These are phyloP conservation scores for Drosophila macrospina DNA, from an alignment of 2,888 invertebrate genomes.

Conservation along the genomic window DNA sequence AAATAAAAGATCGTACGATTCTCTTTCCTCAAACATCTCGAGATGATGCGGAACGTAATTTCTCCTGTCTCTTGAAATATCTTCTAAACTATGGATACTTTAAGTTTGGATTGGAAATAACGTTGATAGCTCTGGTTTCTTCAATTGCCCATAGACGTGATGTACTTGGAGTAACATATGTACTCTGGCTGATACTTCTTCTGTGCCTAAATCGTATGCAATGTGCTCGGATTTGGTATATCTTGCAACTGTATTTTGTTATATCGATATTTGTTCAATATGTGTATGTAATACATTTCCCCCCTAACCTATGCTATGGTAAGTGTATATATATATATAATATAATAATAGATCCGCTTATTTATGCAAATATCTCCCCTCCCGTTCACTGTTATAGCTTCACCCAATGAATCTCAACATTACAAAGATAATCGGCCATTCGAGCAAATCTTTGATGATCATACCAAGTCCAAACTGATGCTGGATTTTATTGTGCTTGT, in stretches of 20 bases:
- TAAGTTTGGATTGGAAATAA: slow-evolving; percentile 98
- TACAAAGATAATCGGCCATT: slow-evolving; percentile 66
- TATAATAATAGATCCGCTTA: too few relatives aligned
- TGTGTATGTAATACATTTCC: slow-evolving; percentile 93
- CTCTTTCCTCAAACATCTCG: slow-evolving; percentile 93
- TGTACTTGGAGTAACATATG: slow-evolving; percentile 93
- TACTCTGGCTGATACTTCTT: slow-evolving; percentile 91
- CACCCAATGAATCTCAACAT: background rate
- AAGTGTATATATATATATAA: slow-evolving; percentile 72
- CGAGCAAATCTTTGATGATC: slow-evolving; percentile 95
- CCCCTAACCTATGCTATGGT: slow-evolving; percentile 94
- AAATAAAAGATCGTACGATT: slow-evolving; percentile 86
- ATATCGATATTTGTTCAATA: slow-evolving; percentile 95
- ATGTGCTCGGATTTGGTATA: slow-evolving; percentile 91
- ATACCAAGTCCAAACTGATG: slow-evolving; percentile 90
- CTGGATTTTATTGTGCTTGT: slow-evolving; percentile 96
- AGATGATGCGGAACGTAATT: slow-evolving; percentile 93
- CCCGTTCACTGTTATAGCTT: background rate
- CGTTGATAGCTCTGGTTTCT: slow-evolving; percentile 93
- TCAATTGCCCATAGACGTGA: slow-evolving; percentile 96
- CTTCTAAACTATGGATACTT: slow-evolving; percentile 97
- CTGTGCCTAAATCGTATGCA: slow-evolving; percentile 88
- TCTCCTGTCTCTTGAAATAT: slow-evolving; percentile 93
- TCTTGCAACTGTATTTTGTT: slow-evolving; percentile 92
- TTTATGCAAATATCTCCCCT: too few relatives aligned